Evolutionary conservation across 2,797 vertebrate genomes (phyloP), one percentile per base, ranked within the genome.

Genomic region (Spinus olivaceus): DNA sequence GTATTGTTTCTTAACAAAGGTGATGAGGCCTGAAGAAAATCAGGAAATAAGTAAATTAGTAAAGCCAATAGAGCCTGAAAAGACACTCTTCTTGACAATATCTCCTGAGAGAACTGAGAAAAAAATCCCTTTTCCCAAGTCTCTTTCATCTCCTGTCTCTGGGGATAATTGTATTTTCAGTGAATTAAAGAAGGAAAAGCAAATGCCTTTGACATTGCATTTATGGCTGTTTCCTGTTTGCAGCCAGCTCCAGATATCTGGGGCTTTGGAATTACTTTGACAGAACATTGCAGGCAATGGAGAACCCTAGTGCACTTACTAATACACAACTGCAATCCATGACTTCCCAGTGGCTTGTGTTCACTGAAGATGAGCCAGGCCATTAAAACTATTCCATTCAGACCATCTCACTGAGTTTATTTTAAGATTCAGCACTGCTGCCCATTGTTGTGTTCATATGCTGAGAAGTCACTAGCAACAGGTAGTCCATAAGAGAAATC

Each of bases 271-370:
- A 32, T 5, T 46, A n/a, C 42, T 85, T 67, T 41, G 23, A 51
- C 8, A 66, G 15, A 9, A 69, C 25, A 14, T n/a, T 72, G 20
- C 50, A 69, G 63, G 64, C n/a, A 56, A 2, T 14, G n/a, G 59
- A 85, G 33, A 87, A 15, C 20, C 0, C 0, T 13, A 41, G 24
- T 32, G 33, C 14, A 19, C 15, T 77, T 54, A 28, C 28, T n/a
- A 32, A 30, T 11, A 42, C 9, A 53, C 46, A 90, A 0, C 18
- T 61, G 47, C 8, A 53, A 32, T 30, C 24, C 20, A 5, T 47
- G 59, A 60, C 30, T 74, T 70, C 70, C 65, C 9, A 4, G 32
- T 37, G 74, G 10, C 27, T 12, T 6, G 3, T 76, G 14, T 53
- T 32, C 60, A 13, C 50, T 79, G 59, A 47, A 84, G 35, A 53